Percentiles rank a stretch among this genome's conserved stretches.
Evolutionary conservation across 2,888 invertebrate genomes (phyloP).

Genomic region (Entomobrya multifasciata): DNA sequence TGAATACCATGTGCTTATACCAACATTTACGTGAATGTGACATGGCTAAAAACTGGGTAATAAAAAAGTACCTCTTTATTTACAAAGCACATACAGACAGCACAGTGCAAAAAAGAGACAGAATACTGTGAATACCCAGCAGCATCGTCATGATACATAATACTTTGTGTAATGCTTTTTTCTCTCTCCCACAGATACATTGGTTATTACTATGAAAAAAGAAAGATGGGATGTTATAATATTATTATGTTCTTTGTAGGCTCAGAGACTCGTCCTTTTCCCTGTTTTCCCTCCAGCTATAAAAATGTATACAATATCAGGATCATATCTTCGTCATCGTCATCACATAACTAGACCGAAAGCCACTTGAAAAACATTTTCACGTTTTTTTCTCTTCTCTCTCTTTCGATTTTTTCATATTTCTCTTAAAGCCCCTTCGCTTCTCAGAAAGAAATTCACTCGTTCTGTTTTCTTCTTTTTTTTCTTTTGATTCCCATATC

Average conservation of each 20-base stretch:
- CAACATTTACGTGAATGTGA: slow-evolving; percentile 26
- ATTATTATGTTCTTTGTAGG: background rate
- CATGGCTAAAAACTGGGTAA: background rate
- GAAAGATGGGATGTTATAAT: slow-evolving; percentile 3
- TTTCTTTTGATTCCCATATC: slow-evolving; percentile 36
- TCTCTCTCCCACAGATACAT: background rate
- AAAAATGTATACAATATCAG: background rate
- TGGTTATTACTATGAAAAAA: background rate
- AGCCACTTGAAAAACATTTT: slow-evolving; percentile 26
- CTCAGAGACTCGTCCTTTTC: no score
- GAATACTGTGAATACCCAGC: no score
- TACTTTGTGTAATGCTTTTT: background rate
- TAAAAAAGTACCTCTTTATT: background rate
- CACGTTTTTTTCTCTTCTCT: background rate
- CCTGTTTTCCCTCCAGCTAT: slow-evolving; percentile 5
- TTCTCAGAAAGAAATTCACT: slow-evolving; percentile 4
- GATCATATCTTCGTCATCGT: background rate
- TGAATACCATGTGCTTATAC: background rate
- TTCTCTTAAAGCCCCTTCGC: background rate
- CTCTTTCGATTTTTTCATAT: background rate
- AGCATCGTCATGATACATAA: slow-evolving; percentile 30
- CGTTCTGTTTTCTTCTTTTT: slow-evolving; percentile 6
- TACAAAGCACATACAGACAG: no score
- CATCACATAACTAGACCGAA: background rate
- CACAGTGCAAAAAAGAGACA: no score